Evolutionary conservation across 1,140 invertebrate species (phyloP), one percentile per base, ranked within the genome.

Genomic region (Bombus haemorrhoidalis): DNA sequence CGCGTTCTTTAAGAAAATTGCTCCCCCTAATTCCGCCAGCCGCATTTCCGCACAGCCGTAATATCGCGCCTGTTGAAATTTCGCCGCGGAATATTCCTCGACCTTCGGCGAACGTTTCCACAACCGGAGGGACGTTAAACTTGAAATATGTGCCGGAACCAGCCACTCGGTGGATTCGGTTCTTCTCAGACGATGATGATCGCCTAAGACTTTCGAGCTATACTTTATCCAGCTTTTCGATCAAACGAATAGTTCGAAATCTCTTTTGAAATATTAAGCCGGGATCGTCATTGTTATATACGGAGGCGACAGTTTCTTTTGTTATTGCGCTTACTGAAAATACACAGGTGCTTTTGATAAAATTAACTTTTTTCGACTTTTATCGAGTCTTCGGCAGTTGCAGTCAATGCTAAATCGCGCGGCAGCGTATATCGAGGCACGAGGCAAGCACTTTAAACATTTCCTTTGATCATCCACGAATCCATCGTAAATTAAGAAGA

Each of bases 1-100:
- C 76, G 76, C 83, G 68, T 85, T 85, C 77, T 85, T 85, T 85
- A 72, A 85, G 83, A 85, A 85, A 85, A 85, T 85, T 85, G 83
- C 83, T 79, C 43, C 68, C 83, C 32, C 83, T 85, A 72, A 85
- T 85, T 85, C 76, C 66, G 62, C 39, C 57, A n/a, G 81, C 69
- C 13, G 37, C 57, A n/a, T 53, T 77, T 62, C 53, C 74, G 25
- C 71, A 37, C 66, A 34, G 15, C 37, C 34, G 74, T 68, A 83
- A 83, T 83, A 83, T 83, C 74, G 34, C n/a, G 73, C 34, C 64
- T 22, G 82, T n/a, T 78, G 47, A 83, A 83, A 77, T 75, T 82
- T 82, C 71, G 12, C 73, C 22, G n/a, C 41, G 74, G 66, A 69
- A 77, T 77, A 83, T 83, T 68, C 62, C 34, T 22, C 64, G 81